A percentile compares a stretch with the other conserved stretches of the same genome.
These are phyloP conservation scores for Melanargia galathea DNA, from an alignment of 2,888 invertebrate genomes.

Conservation along the genomic window DNA sequence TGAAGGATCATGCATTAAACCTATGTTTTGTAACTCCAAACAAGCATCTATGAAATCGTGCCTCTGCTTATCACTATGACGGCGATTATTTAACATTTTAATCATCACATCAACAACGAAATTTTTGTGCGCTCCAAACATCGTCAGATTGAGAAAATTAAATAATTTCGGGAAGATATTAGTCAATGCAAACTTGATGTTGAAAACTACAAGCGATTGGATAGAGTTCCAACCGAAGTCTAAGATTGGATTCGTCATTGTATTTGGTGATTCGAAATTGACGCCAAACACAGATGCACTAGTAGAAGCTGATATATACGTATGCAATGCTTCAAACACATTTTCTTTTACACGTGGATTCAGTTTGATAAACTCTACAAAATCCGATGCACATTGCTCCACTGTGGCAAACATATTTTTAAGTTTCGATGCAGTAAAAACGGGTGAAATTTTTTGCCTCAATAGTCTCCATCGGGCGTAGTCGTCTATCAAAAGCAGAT, in stretches of 20 bases:
- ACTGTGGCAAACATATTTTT: conserved; percentile 69
- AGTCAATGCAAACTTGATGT: conserved; percentile 46
- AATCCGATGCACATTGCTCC: conserved; percentile 58
- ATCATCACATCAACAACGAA: conserved; percentile 62
- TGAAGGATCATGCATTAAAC: conserved; percentile 37
- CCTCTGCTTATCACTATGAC: conserved; percentile 42
- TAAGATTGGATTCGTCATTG: conserved; percentile 63
- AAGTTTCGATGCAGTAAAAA: conserved; percentile 63
- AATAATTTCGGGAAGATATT: conserved; percentile 51
- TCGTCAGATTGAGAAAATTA: conserved; percentile 50
- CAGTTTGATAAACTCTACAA: conserved; percentile 51
- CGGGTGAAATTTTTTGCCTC: conserved; percentile 64
- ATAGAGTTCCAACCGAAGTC: conserved; percentile 56
- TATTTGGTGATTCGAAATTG: conserved; percentile 55
- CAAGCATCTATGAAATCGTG: conserved; percentile 65
- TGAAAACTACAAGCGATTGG: conserved; percentile 45
- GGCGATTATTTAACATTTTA: conserved; percentile 53
- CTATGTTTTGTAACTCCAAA: conserved; percentile 50
- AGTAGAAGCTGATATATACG: conserved; percentile 60
- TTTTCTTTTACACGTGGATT: conserved; percentile 46
- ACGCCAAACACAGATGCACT: conserved; percentile 71
- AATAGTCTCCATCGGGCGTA: conserved; percentile 63
- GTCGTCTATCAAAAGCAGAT: conserved; percentile 58
- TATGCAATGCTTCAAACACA: conserved; percentile 56
- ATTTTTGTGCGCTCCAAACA: conserved; percentile 57